Conservation (phyloP, 2,797 vertebrate species). For the Toxotes lorentzi region DNA sequence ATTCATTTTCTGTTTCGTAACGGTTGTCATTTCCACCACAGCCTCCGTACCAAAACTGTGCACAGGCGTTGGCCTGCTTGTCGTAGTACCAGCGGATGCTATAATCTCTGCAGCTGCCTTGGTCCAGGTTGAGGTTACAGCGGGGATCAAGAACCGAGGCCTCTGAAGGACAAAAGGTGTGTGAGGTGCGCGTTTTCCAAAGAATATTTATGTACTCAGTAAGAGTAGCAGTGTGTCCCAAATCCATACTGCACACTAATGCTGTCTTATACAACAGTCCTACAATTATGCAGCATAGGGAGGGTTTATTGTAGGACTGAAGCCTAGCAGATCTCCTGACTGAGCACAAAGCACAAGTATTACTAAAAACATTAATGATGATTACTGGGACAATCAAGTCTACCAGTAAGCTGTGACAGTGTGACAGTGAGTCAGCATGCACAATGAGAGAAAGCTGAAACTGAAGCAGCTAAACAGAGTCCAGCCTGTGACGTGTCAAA, state of each 20-base stretch:
- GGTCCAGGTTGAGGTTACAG: slow-evolving; percentile 84
- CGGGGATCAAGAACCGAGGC: slow-evolving; percentile 64
- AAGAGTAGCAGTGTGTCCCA: neutral
- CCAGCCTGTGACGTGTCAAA: neutral
- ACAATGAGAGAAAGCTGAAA: too few relatives aligned
- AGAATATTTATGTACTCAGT: neutral
- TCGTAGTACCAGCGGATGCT: slow-evolving; percentile 91
- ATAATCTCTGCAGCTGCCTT: slow-evolving; percentile 88
- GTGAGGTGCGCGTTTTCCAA: slow-evolving; percentile 22
- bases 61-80: slow-evolving; percentile 90
- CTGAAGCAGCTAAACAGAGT: neutral
- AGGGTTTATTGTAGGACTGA: neutral
- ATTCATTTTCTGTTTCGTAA: slow-evolving; percentile 88
- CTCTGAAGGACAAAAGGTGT: slow-evolving; percentile 63
- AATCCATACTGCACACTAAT: neutral
- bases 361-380: neutral
- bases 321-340: neutral
- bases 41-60: slow-evolving; percentile 93
- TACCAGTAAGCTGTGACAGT: too few relatives aligned
- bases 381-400: too few relatives aligned
- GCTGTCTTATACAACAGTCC: too few relatives aligned
- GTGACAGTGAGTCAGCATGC: too few relatives aligned
- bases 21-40: slow-evolving; percentile 90
- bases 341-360: neutral
- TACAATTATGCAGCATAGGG: neutral